Percentiles rank a stretch among this genome's conserved stretches.
phyloP scores from a whole-genome alignment of 2,797 vertebrate genomes.

The Platyrinchus mystaceus region DNA sequence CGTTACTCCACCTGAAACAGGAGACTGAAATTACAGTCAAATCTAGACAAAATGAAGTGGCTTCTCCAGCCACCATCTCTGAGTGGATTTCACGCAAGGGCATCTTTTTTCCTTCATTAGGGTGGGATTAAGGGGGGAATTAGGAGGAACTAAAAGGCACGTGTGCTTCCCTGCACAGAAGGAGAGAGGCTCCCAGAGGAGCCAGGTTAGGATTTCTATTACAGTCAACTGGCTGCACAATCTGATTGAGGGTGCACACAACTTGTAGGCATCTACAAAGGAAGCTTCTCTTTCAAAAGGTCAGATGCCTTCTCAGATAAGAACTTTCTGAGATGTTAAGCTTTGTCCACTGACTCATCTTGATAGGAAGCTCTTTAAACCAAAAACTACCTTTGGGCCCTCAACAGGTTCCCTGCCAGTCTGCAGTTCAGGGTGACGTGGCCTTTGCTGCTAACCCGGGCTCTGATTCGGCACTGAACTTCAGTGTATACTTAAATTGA shows the following conservation, averaged over 20 bases:
- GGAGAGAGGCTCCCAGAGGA: background rate
- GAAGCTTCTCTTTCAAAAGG: slow-evolving; percentile 25
- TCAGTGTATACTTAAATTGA: background rate
- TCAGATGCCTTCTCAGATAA: slow-evolving; percentile 26
- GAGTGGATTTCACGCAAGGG: background rate
- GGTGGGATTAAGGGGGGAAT: too few species aligned
- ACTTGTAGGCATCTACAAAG: accelerated
- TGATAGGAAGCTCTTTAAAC: slow-evolving; percentile 16
- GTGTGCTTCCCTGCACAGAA: background rate
- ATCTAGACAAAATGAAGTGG: background rate
- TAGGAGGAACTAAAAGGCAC: background rate
- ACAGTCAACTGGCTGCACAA: background rate
- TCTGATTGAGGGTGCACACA: background rate
- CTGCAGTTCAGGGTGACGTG: background rate
- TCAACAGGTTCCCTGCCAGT: background rate
- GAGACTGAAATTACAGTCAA: background rate
- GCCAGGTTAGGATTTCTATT: background rate
- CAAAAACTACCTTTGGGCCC: background rate
- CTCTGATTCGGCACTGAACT: background rate
- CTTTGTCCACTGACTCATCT: slow-evolving; percentile 12
- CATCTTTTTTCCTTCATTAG: background rate
- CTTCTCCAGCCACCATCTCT: background rate
- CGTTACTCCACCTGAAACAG: background rate
- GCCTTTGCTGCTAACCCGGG: background rate
- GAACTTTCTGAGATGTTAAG: slow-evolving; percentile 8